Conservation (phyloP, 1,140 invertebrate species). For the Lethocerus indicus region DNA sequence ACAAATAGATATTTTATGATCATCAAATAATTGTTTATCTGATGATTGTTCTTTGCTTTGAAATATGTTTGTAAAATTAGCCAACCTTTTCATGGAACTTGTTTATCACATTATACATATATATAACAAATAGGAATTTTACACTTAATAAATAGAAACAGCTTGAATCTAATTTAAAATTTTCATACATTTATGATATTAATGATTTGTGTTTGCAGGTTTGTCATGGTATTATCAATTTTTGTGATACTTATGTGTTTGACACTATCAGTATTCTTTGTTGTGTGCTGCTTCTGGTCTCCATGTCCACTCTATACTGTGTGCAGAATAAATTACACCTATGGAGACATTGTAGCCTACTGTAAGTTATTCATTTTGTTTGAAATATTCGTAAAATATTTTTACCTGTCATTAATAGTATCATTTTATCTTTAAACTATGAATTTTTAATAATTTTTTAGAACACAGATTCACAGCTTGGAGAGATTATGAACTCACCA, state of each 20-base stretch:
- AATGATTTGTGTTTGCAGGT: not conserved
- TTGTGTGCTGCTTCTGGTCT: conserved; percentile 7
- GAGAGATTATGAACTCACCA: too few species aligned
- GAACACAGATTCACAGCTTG: not conserved
- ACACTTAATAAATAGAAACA: not conserved
- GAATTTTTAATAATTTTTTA: not conserved
- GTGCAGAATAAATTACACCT: conserved; percentile 8
- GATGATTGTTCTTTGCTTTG: not conserved
- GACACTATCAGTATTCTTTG: not conserved
- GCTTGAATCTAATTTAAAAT: not conserved
- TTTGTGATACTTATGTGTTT: conserved; percentile 2
- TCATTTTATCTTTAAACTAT: not conserved
- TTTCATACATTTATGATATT: not conserved
- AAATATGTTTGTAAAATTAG: not conserved
- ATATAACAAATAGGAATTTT: not conserved
- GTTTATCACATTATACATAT: not conserved
- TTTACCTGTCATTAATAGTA: not conserved
- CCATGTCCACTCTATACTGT: conserved; percentile 3
- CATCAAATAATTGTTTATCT: not conserved
- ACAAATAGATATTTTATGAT: too few species aligned
- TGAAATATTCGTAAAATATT: not conserved
- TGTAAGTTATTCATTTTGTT: conserved; percentile 5
- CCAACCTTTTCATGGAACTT: not conserved
- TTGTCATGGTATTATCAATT: conserved; percentile 3
- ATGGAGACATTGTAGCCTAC: conserved; percentile 9